These are phyloP conservation scores for Sander lucioperca DNA, from an alignment of 2,113 vertebrate genomes.

Conservation along the genomic window DNA sequence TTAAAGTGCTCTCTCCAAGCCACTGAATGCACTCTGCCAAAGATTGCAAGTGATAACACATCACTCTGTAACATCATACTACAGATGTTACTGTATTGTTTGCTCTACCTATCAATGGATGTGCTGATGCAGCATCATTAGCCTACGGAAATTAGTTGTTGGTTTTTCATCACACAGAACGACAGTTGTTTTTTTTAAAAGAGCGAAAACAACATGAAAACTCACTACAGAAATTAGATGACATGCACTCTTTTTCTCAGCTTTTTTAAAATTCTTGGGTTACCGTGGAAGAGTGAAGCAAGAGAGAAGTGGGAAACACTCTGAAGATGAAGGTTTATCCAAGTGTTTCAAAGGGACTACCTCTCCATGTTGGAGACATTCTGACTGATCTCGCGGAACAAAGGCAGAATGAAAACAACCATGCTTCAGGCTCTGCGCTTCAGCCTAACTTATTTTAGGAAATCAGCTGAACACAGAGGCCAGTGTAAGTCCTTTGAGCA, in stretches of 20 bases:
- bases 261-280: constrained; percentile 16
- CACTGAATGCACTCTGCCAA: background rate
- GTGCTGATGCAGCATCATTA: constrained; percentile 22
- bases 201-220: constrained; percentile 38
- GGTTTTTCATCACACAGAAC: background rate
- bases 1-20: background rate
- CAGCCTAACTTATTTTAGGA: constrained; percentile 69
- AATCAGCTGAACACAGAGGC: constrained; percentile 67
- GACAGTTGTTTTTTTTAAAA: constrained; percentile 12
- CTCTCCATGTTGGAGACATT: constrained; percentile 56
- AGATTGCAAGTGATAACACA: background rate
- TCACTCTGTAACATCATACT: background rate
- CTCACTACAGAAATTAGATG: background rate
- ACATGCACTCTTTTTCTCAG: background rate
- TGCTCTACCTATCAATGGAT: background rate
- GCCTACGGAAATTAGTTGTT: constrained; percentile 8
- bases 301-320: constrained; percentile 45
- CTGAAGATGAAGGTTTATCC: constrained; percentile 59
- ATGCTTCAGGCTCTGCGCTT: constrained; percentile 46
- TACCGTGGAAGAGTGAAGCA: constrained; percentile 4
- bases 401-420: constrained; percentile 66
- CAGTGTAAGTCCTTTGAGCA: constrained; percentile 32
- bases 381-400: constrained; percentile 73
- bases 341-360: constrained; percentile 59
- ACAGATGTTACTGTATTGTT: constrained; percentile 11